Evolutionary conservation across 2,888 invertebrate genomes (phyloP).

Genomic region (Neoaliturus tenellus): DNA sequence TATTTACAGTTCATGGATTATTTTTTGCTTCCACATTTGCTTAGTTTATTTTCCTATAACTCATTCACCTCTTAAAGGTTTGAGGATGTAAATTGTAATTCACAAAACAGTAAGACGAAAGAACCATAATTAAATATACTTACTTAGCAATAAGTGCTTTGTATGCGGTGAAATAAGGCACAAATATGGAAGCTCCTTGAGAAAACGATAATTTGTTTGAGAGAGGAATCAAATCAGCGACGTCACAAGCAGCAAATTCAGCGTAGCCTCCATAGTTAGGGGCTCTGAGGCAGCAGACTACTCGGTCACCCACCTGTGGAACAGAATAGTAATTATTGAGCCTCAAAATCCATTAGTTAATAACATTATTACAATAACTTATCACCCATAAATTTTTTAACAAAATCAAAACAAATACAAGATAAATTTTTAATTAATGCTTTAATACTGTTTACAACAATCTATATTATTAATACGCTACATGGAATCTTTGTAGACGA

Average conservation of each 20-base stretch:
- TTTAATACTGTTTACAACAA: neutral
- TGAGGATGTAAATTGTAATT: too few species aligned
- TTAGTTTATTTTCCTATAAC: too few species aligned
- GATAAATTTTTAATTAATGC: neutral
- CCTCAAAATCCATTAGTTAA: too few species aligned
- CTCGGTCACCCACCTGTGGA: conserved; percentile 71
- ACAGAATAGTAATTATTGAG: neutral
- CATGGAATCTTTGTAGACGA: too few species aligned
- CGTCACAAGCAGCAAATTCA: conserved; percentile 72
- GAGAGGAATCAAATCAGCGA: conserved; percentile 70
- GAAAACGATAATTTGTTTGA: conserved; percentile 71
- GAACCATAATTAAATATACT: too few species aligned
- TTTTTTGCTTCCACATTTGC: too few species aligned
- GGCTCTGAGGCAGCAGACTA: conserved; percentile 68
- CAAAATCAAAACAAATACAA: neutral
- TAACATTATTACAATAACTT: too few species aligned
- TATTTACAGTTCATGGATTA: too few species aligned
- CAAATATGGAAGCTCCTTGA: conserved; percentile 75
- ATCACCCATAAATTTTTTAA: too few species aligned
- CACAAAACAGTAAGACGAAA: too few species aligned
- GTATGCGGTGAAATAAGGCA: conserved; percentile 77
- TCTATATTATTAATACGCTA: too few species aligned
- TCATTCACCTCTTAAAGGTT: too few species aligned
- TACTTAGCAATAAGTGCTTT: conserved; percentile 74
- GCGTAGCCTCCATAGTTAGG: conserved; percentile 72